Evolutionary conservation across 1,140 invertebrate genomes (phyloP), one percentile per base, ranked within the genome.

Genomic region (Drosophila lini): DNA sequence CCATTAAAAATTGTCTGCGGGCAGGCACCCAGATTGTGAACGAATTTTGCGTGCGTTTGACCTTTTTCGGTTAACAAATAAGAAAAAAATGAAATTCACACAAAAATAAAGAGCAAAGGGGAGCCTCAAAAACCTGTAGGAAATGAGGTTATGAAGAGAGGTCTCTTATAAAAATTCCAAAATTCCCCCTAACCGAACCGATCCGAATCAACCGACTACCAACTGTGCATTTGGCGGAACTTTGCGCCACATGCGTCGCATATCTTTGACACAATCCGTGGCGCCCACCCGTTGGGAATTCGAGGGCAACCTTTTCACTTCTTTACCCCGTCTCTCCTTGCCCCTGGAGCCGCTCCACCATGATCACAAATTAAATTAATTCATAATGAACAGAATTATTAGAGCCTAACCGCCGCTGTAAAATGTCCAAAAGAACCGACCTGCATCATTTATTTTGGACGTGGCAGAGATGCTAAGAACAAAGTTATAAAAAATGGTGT

Each of bases 211-310:
- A 28, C 75, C 76, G 82, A 89, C 83, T 80, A 83, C 83, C 83
- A 86, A 86, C 83, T 86, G 83, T 86, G 83, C 83, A 86, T 89
- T 86, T 89, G 84, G 83, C 84, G 83, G 83, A 86, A 86, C 83
- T 86, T 86, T 83, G 80, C 80, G 76, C 83, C 83, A 68, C 83
- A 86, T 89, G 83, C 83, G 83, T 88, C 84, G 83, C 84, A 83
- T 86, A 86, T 86, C 83, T 86, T 86, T 86, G 83, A 86, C 83
- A 86, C 83, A 86, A 86, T 86, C 83, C 83, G 83, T 88, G 83
- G 83, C 83, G 84, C 80, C 83, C 83, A 79, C 83, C 83, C 83
- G 84, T 80, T 59, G 83, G 57, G 80, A 81, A 57, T 78, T 80
- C 80, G 84, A 86, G 76, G 82, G 83, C 80, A 86, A 88, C 84